Evolutionary conservation across 2,797 vertebrate species (phyloP).

Genomic region (Liparis tanakae): DNA sequence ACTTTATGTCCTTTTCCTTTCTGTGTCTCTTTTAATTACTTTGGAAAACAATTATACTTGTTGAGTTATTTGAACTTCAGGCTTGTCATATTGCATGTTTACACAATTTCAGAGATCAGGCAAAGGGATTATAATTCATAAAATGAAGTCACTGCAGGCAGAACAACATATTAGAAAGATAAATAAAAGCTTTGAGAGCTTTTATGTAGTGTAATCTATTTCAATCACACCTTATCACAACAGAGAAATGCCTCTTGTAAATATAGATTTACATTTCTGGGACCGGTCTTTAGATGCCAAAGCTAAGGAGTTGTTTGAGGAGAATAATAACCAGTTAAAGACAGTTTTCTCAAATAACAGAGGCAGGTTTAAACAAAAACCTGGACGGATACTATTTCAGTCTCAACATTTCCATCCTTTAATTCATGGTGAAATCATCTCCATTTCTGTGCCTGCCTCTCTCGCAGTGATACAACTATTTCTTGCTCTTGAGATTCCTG

Average conservation of each 20-base stretch:
- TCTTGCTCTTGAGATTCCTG: slow-evolving; percentile 84
- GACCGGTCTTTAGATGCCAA: slow-evolving; percentile 37
- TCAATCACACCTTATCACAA: slow-evolving; percentile 36
- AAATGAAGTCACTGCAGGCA: slow-evolving; percentile 67
- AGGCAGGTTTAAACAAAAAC: slow-evolving; percentile 50
- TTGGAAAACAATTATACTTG: slow-evolving; percentile 88
- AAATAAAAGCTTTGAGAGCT: slow-evolving; percentile 56
- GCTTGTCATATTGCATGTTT: slow-evolving; percentile 85
- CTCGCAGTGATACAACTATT: slow-evolving; percentile 68
- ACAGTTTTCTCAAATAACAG: slow-evolving; percentile 41
- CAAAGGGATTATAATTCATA: slow-evolving; percentile 79
- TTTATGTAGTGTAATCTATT: slow-evolving; percentile 63
- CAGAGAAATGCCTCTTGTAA: slow-evolving; percentile 40
- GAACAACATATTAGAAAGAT: slow-evolving; percentile 61
- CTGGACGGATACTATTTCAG: slow-evolving; percentile 24
- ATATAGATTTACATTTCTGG: slow-evolving; percentile 47
- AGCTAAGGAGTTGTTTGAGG: slow-evolving; percentile 42
- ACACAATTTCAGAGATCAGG: slow-evolving; percentile 87
- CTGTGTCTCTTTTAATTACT: slow-evolving; percentile 91
- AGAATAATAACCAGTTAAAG: slow-evolving; percentile 46
- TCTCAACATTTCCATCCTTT: slow-evolving; percentile 37
- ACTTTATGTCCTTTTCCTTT: slow-evolving; percentile 91
- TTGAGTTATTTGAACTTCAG: slow-evolving; percentile 90
- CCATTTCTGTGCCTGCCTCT: slow-evolving; percentile 25
- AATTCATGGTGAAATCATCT: slow-evolving; percentile 37